Base-by-base conservation (phyloP, 2,888 invertebrate species). In the Teleogryllus oceanicus region DNA sequence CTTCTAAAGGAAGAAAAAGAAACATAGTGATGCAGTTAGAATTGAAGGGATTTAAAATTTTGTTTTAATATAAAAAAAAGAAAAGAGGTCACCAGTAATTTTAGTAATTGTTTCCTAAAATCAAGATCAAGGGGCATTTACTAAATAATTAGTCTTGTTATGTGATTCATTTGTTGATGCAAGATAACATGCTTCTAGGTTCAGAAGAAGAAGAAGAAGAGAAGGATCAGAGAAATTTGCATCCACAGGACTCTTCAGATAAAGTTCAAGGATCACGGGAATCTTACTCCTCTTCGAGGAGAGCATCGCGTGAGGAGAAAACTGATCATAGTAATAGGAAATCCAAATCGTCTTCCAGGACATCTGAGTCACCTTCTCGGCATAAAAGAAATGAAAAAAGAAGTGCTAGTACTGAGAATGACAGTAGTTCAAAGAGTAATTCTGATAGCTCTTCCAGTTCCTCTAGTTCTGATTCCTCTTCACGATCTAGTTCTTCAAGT, bases 381-480 rank as follows among this genome's bases (percentile, higher is more conserved):
- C 51, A 76, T 21, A 81, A 79, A 49, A 75, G 75, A 24, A 81
- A 78, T 51, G 76, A 80, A 10, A 80, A 79, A 62, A 81, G 50
- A 10, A 77, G 78, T 62, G 76, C 76, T 37, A 82, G 83, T 11
- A 82, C 83, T 51, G 82, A 80, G 78, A 80, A 78, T 76, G 79
- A 76, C 77, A 74, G 76, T n/a, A 83, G 77, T 80, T 82, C 83
- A 37, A 83, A 81, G 50, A 81, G 80, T 77, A 80, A 78, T 75
- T 83, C 83, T n/a, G 78, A 79, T 80, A 82, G 82, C 74, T 81
- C 81, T 51, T 78, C 81, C 78, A 81, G 82, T 75, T 81, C 81
- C 24, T 78, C 81, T 76, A 80, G 80, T 20, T 77, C 81, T 21
- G 80, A 76, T 37, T 82, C 82, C 11, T 77, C 78, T 51, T 78